Evolutionary conservation across 2,113 vertebrate genomes (phyloP).

Genomic region (Mobula hypostoma): DNA sequence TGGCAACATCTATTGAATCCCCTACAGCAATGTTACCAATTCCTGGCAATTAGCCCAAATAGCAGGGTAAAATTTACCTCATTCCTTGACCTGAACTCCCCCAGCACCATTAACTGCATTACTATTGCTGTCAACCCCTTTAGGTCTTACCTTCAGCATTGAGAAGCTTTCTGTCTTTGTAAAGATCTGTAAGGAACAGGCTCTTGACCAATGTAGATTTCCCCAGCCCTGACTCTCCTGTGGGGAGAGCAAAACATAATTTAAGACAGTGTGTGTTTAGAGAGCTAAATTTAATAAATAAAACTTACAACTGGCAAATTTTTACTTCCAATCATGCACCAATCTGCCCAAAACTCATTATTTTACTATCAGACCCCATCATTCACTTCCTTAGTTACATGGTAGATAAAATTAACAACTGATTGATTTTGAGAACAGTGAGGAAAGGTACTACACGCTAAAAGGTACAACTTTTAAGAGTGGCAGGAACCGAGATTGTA

Average conservation of each 20-base stretch:
- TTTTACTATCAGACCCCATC: too few relatives aligned
- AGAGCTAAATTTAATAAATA: background rate
- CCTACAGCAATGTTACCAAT: background rate
- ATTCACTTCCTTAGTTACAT: background rate
- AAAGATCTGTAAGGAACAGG: conserved; percentile 94
- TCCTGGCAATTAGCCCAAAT: background rate
- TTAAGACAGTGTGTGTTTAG: conserved; percentile 36
- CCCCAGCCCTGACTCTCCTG: conserved; percentile 94
- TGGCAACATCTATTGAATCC: background rate
- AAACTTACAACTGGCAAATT: background rate
- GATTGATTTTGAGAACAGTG: background rate
- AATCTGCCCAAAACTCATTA: background rate
- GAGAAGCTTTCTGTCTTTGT: conserved; percentile 93
- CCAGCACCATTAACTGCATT: background rate
- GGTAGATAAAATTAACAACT: background rate
- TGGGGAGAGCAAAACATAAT: conserved; percentile 41
- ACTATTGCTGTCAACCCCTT: too few relatives aligned
- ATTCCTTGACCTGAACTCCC: background rate
- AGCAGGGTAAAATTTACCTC: background rate
- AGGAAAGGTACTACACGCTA: background rate
- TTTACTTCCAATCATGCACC: background rate
- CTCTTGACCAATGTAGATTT: conserved; percentile 97
- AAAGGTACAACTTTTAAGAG: too few relatives aligned
- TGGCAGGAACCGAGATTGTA: too few relatives aligned
- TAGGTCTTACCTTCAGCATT: conserved; percentile 82